Base-by-base conservation (phyloP, 2,113 vertebrate genomes). In the Oostethus manadensis region DNA sequence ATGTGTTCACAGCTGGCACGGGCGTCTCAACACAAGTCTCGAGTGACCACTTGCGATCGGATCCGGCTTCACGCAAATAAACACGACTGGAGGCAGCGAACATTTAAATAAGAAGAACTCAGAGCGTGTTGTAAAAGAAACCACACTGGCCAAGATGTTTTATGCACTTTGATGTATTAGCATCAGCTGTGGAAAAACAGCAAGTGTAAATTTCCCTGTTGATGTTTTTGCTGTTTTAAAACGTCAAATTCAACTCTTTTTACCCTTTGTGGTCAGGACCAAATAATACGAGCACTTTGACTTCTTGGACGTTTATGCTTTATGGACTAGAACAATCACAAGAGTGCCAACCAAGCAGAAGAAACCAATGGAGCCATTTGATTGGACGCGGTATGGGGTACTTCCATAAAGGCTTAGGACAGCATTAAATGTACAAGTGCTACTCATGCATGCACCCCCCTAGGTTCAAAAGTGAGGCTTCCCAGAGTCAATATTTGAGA, bases 1-100 rank as follows among this genome's bases (percentile, higher is more conserved):
- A 1, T 55, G 53, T 55, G 53, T 55, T 55, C 53, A 55, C 53
- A 55, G 53, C 53, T 55, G 53, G 53, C 35, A 55, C 33, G 33
- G 53, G 11, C 33, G 53, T 55, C 33, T 55, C 53, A 55, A 55
- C 53, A 15, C 13, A 6, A 40, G 53, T 55, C 53, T 55, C 53
- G 33, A 40, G 35, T 21, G 53, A 55, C 53, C 53, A 42, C 35
- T 55, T 15, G 53, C 18, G 53, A 40, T 40, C n/a, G 33, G 53
- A 55, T 55, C 33, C 38, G n/a, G 33, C 33, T 15, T 13, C 53
- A 3, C 15, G 53, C 53, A 55, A 55, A 55, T 42, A 55, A 55
- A 55, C 53, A 55, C 35, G 53, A 18, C 53, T 40, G 33, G 35
- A 38, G 51, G 51, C 51, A 11, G 51, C 17, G 53, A 55, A 40